A percentile compares a stretch with the other conserved stretches of the same genome.
These are phyloP conservation scores for Cheilosia urbana DNA, from an alignment of 2,888 invertebrate genomes.

Conservation along the genomic window DNA sequence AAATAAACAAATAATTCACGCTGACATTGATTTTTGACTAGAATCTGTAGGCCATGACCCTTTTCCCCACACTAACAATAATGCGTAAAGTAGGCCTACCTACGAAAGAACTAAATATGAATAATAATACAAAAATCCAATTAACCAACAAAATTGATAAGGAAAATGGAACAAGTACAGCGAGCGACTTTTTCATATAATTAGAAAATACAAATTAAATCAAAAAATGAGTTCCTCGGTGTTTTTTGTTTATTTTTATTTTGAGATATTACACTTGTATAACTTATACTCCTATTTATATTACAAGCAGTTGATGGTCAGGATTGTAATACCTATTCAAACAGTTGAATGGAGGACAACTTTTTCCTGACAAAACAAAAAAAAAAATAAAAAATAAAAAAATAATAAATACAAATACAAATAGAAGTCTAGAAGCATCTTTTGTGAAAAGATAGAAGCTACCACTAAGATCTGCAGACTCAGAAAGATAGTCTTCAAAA, in stretches of 20 bases:
- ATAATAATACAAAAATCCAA: not conserved
- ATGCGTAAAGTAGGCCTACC: slow-evolving; percentile 1
- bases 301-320: too few relatives aligned
- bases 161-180: not conserved
- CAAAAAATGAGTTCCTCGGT: not conserved
- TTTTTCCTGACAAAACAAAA: too few relatives aligned
- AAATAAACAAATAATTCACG: not conserved
- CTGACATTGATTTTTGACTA: not conserved
- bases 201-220: too few relatives aligned
- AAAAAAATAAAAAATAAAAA: too few relatives aligned
- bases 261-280: not conserved
- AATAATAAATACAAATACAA: too few relatives aligned
- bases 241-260: not conserved
- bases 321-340: too few relatives aligned
- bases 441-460: too few relatives aligned
- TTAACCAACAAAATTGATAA: slow-evolving; percentile 4
- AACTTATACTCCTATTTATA: too few relatives aligned
- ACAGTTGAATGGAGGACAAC: too few relatives aligned
- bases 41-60: slow-evolving; percentile 1
- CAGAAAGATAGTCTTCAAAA: too few relatives aligned
- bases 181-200: slow-evolving; percentile 3
- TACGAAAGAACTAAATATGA: slow-evolving; percentile 3
- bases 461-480: too few relatives aligned
- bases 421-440: too few relatives aligned
- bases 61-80: not conserved